These are phyloP conservation scores for Scophthalmus maximus DNA, from an alignment of 2,113 vertebrate species.

Conservation along the genomic window DNA sequence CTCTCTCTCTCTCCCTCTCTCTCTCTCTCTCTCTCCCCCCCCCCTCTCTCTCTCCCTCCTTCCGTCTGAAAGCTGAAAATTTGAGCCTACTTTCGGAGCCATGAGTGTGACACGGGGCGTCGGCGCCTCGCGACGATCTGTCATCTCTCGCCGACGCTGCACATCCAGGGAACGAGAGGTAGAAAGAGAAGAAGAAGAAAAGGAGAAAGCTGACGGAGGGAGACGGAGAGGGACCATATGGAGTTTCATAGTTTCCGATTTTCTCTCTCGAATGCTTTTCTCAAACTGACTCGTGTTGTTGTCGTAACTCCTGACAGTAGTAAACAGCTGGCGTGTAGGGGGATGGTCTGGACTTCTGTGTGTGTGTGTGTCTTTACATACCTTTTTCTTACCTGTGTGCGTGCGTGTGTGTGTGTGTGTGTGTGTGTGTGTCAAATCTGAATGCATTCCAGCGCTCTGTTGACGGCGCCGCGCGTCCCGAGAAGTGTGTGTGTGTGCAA, in stretches of 20 bases:
- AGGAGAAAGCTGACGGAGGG: neutral
- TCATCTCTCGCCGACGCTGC: slow-evolving; percentile 45
- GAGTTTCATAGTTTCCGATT: slow-evolving; percentile 71
- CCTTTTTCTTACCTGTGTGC: neutral
- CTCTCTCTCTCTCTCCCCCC: slow-evolving; percentile 54
- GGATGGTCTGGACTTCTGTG: neutral
- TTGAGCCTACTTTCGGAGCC: slow-evolving; percentile 49
- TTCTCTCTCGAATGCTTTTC: slow-evolving; percentile 70
- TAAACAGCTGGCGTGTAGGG: slow-evolving; percentile 72
- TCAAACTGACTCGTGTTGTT: slow-evolving; percentile 71
- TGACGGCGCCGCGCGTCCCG: slow-evolving; percentile 33
- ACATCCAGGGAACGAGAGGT: slow-evolving; percentile 4
- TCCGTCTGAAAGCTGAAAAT: slow-evolving; percentile 51
- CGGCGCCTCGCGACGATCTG: slow-evolving; percentile 57
- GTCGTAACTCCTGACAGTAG: slow-evolving; percentile 73
- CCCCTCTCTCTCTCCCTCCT: slow-evolving; percentile 51
- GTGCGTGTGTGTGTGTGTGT: neutral
- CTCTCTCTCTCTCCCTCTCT: slow-evolving; percentile 45
- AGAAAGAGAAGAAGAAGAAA: neutral
- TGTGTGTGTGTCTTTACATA: slow-evolving; percentile 22
- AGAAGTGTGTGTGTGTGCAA: slow-evolving; percentile 62
- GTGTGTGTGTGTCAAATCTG: slow-evolving; percentile 28
- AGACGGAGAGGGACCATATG: slow-evolving; percentile 62
- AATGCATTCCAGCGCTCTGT: slow-evolving; percentile 54
- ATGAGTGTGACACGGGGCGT: slow-evolving; percentile 63